Evolutionary conservation across 2,797 vertebrate species (phyloP), one percentile per base, ranked within the genome.

Genomic region (Cynodonichthys magdalenae): DNA sequence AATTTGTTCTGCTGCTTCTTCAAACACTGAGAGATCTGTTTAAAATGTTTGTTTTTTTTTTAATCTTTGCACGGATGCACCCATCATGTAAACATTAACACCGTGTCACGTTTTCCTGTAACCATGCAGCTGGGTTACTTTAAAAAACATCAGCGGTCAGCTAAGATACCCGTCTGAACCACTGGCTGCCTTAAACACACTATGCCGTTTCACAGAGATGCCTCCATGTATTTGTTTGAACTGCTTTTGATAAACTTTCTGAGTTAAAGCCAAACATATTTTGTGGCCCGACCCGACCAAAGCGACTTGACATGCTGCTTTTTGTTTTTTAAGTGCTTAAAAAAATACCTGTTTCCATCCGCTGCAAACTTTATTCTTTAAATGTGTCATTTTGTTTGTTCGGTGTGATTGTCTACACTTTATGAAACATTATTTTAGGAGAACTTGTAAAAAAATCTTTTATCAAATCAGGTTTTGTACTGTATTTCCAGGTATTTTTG

Each of bases 111-210:
- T 75, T 64, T 65, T 63, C 9, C 39, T 54, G 29, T 20, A 53
- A 46, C 39, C 47, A 61, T 75, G 66, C 57, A 62, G 62, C 63
- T 54, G 59, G 14, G 69, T 48, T 31, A 20, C 18, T 45, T 19
- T 24, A 24, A 4, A 19, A 28, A 71, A 64, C 48, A 54, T 59
- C 28, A 54, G 45, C 46, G 56, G 54, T 75, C 34, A 44, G 19
- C 41, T 59, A 49, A 73, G 67, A 60, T 58, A 63, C 78, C 27
- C 45, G 51, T 83, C 65, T 41, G 53, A 44, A 57, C 68, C 82
- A 83, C 75, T 45, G 20, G 69, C 62, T 80, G 86, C 85, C 86
- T 88, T 88, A 74, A 78, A 56, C 45, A n/a, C 46, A 75, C 49
- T 60, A 69, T 74, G 63, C 62, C 49, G 53, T 75, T 63, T 66